These are phyloP conservation scores for Coregonus suidteri DNA, from an alignment of 2,797 vertebrate species.

Conservation along the genomic window DNA sequence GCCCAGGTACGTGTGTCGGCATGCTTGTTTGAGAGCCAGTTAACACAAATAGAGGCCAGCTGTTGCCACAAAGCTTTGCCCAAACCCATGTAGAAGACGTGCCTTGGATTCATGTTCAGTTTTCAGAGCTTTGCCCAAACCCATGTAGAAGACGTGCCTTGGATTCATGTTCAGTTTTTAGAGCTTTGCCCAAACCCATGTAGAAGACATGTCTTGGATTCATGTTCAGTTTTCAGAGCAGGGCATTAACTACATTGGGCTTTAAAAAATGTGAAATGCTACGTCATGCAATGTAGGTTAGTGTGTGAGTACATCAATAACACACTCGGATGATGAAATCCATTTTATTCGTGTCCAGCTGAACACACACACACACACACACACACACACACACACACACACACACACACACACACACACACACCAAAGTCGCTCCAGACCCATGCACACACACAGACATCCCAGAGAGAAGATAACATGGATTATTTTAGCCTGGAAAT, in stretches of 20 bases:
- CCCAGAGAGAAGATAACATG: slow-evolving; percentile 57
- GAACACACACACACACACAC: neutral
- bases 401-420: neutral
- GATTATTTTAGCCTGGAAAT: slow-evolving; percentile 66
- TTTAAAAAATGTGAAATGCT: neutral
- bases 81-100: neutral
- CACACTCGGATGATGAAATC: neutral
- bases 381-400: neutral
- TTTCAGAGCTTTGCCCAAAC: neutral
- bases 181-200: neutral
- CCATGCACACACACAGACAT: slow-evolving; percentile 17
- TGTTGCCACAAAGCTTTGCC: slow-evolving; percentile 28
- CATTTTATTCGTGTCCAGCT: neutral
- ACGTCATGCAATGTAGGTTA: neutral
- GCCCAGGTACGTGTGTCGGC: slow-evolving; percentile 22
- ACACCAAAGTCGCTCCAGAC: slow-evolving; percentile 10
- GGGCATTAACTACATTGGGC: neutral
- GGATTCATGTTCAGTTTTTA: neutral
- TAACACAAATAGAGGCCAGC: slow-evolving; percentile 53
- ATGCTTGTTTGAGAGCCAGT: slow-evolving; percentile 37
- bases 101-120: too few relatives aligned
- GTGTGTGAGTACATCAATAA: too few relatives aligned
- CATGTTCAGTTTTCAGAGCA: neutral
- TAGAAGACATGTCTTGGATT: neutral
- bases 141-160: neutral